Percentiles rank a stretch among this genome's conserved stretches.
Conservation (phyloP, 2,888 invertebrate species). For the Agrotis clavis region DNA sequence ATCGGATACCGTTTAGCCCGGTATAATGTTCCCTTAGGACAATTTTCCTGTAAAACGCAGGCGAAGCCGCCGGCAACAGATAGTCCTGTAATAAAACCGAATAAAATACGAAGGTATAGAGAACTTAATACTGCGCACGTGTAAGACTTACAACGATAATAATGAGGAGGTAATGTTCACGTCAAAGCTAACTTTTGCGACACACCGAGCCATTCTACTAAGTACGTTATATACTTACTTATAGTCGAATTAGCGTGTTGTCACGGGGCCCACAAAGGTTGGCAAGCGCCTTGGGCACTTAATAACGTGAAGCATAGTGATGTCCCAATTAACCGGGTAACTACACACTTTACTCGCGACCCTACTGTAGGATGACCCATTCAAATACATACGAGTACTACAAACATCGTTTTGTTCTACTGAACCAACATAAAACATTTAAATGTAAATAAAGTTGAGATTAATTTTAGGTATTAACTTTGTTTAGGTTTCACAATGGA, state of each 20-base stretch:
- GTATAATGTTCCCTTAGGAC: too few relatives aligned
- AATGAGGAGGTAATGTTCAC: constrained; percentile 24
- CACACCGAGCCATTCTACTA: constrained; percentile 41
- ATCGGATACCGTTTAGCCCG: too few relatives aligned
- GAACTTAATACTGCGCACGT: neutral
- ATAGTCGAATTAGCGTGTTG: constrained; percentile 51
- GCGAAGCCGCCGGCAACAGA: too few relatives aligned
- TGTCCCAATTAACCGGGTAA: constrained; percentile 64
- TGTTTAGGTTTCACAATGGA: constrained; percentile 23
- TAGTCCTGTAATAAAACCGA: too few relatives aligned
- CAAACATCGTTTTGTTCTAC: constrained; percentile 42
- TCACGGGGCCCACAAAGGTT: constrained; percentile 63
- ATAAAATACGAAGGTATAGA: constrained; percentile 15
- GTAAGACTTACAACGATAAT: constrained; percentile 26
- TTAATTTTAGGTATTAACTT: constrained; percentile 40
- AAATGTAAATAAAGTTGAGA: constrained; percentile 43
- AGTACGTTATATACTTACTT: constrained; percentile 43
- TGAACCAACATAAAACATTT: constrained; percentile 54
- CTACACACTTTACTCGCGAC: constrained; percentile 55
- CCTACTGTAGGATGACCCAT: constrained; percentile 65
- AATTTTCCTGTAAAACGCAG: too few relatives aligned
- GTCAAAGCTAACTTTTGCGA: constrained; percentile 19
- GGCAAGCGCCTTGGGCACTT: constrained; percentile 67
- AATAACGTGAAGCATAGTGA: constrained; percentile 65
- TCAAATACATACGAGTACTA: constrained; percentile 52